Conservation (phyloP, 2,888 invertebrate genomes). For the Aspidiotus rigidus region DNA sequence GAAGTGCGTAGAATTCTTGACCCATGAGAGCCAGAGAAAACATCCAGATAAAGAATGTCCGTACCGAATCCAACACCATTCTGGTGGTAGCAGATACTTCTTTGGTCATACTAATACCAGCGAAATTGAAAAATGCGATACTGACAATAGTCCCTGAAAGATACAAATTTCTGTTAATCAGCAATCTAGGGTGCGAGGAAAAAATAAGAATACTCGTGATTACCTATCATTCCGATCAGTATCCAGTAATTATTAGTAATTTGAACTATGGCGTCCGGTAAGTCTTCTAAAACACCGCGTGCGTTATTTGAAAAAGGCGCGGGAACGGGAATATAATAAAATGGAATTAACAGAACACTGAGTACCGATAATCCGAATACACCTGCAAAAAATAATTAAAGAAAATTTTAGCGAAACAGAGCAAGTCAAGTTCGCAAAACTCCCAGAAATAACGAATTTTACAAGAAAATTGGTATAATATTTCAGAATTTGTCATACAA, state of each 20-base stretch:
- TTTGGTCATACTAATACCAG: constrained; percentile 85
- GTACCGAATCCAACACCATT: constrained; percentile 79
- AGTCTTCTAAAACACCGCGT: constrained; percentile 68
- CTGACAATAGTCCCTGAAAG: constrained; percentile 65
- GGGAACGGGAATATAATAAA: constrained; percentile 70
- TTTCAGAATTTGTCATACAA: no score
- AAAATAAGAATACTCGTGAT: constrained; percentile 38
- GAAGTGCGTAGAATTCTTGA: constrained; percentile 71
- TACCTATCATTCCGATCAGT: constrained; percentile 57
- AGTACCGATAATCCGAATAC: constrained; percentile 61
- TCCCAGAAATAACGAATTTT: no score
- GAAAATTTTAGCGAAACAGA: no score
- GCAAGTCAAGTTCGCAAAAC: no score
- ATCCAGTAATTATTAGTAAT: constrained; percentile 57
- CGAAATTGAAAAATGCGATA: constrained; percentile 88
- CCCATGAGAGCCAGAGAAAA: constrained; percentile 64
- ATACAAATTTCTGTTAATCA: not conserved
- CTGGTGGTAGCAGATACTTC: constrained; percentile 85
- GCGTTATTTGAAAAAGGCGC: constrained; percentile 69
- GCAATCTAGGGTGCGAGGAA: no score
- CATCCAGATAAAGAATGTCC: constrained; percentile 84
- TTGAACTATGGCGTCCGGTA: constrained; percentile 73
- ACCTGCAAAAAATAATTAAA: constrained; percentile 42
- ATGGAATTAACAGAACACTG: constrained; percentile 57
- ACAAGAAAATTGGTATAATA: no score